Evolutionary conservation across 2,888 invertebrate species (phyloP), one percentile per base, ranked within the genome.

Genomic region (Eurytoma adleriae): DNA sequence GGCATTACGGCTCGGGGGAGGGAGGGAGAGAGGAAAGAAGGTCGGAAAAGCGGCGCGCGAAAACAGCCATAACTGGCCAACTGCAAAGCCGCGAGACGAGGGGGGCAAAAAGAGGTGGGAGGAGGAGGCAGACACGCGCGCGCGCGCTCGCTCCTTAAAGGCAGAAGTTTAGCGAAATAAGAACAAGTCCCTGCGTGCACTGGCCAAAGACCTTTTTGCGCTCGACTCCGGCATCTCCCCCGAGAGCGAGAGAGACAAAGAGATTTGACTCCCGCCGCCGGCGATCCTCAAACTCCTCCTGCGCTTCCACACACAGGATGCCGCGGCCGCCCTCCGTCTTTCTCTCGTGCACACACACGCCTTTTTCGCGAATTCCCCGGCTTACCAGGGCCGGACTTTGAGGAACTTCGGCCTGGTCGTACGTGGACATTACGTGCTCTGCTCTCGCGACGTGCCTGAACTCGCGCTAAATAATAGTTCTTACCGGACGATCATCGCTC

Each of bases 31-130:
- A 24, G 16, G 54, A 73, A 30, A 71, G 48, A 68, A 61, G 30
- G 56, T 61, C 48, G 56, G 40, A n/a, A 48, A 69, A 66, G 40
- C 57, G 68, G 20, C 59, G 66, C 64, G 73, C 20, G 73, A 79
- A 79, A 68, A 73, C 24, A 50, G 5, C 74, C 74, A 70, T 79
- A 79, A 74, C 73, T 40, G 62, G 73, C 30, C 71, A 67, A 66
- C 71, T 71, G 27, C 61, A 78, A 64, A 69, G 57, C 72, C 66
- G 14, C 50, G 20, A n/a, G n/a, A 48, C 62, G 30, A 40, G 40
- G 10, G 10, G 40, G 40, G 40, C 40, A 40, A 50, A 59, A 20
- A 66, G 7, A 69, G n/a, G 20, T 18, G 3, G n/a, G 13, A n/a
- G 48, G 59, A 20, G 56, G 27, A 40, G 18, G 57, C 48, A 59